phyloP scores from a whole-genome alignment of 2,888 invertebrate species.

The Watsonalla cultraria region DNA sequence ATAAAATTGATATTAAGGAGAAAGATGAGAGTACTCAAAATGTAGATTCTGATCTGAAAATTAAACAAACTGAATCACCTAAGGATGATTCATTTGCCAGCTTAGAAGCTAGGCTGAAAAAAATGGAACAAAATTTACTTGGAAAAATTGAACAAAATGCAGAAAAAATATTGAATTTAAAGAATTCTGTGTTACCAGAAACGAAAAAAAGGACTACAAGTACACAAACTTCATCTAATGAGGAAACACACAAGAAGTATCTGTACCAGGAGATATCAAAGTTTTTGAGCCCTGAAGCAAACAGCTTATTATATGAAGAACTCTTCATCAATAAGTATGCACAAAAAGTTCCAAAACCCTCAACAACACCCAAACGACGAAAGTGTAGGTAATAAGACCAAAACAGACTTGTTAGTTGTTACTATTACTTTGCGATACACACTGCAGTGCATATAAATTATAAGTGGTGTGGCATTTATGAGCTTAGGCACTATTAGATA shows the following conservation, averaged over 20 bases:
- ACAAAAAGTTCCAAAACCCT: constrained; percentile 13
- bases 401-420: not conserved
- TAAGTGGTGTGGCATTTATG: too few species aligned
- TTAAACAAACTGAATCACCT: not conserved
- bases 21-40: constrained; percentile 13
- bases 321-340: constrained; percentile 54
- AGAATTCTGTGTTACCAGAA: constrained; percentile 24
- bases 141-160: constrained; percentile 62
- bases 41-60: not conserved
- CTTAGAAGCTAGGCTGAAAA: constrained; percentile 54
- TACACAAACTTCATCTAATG: constrained; percentile 41
- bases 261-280: constrained; percentile 60
- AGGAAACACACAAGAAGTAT: constrained; percentile 46
- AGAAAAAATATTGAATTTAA: constrained; percentile 48
- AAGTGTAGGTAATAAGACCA: constrained; percentile 28
- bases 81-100: constrained; percentile 41
- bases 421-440: too few species aligned
- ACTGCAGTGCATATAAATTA: too few species aligned
- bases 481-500: too few species aligned
- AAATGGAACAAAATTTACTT: constrained; percentile 55
- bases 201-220: constrained; percentile 20
- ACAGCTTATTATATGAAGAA: constrained; percentile 62
- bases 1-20: constrained; percentile 36
- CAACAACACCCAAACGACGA: constrained; percentile 31
- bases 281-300: constrained; percentile 52